Evolutionary conservation across 2,113 vertebrate species (phyloP).

Genomic region (Polypterus bichir): DNA sequence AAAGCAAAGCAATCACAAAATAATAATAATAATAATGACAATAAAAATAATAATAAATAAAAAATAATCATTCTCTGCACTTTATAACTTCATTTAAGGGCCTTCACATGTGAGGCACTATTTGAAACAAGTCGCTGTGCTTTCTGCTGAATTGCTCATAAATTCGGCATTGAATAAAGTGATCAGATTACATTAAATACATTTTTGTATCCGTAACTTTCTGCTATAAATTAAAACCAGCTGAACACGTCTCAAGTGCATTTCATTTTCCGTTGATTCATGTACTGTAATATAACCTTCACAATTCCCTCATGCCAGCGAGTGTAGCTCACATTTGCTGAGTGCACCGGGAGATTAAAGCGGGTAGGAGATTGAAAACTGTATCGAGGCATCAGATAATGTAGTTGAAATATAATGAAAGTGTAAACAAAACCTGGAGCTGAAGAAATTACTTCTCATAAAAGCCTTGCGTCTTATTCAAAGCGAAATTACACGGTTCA

Average conservation of each 20-base stretch:
- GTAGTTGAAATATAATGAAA: conserved; percentile 66
- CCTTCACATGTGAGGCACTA: conserved; percentile 42
- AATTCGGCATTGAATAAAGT: conserved; percentile 75
- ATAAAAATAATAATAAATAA: conserved; percentile 25
- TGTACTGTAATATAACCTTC: conserved; percentile 80
- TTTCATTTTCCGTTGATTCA: conserved; percentile 89
- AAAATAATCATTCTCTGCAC: background rate
- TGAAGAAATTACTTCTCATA: conserved; percentile 54
- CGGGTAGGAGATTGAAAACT: conserved; percentile 62
- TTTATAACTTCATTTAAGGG: conserved; percentile 31
- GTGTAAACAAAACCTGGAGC: conserved; percentile 70
- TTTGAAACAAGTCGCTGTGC: conserved; percentile 67
- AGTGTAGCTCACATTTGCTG: conserved; percentile 59
- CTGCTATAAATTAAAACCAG: conserved; percentile 86
- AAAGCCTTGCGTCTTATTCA: conserved; percentile 52
- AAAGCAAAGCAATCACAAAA: background rate
- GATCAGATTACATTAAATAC: conserved; percentile 86
- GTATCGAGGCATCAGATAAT: conserved; percentile 67
- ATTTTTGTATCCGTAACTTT: conserved; percentile 72
- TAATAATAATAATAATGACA: conserved; percentile 14
- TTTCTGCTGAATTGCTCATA: conserved; percentile 58
- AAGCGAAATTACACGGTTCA: too few relatives aligned
- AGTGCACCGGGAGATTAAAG: conserved; percentile 70
- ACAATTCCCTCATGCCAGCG: conserved; percentile 73
- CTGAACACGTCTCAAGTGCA: conserved; percentile 78